These are phyloP conservation scores for Apis mellifera DNA, from an alignment of 1,140 invertebrate genomes.

Conservation along the genomic window DNA sequence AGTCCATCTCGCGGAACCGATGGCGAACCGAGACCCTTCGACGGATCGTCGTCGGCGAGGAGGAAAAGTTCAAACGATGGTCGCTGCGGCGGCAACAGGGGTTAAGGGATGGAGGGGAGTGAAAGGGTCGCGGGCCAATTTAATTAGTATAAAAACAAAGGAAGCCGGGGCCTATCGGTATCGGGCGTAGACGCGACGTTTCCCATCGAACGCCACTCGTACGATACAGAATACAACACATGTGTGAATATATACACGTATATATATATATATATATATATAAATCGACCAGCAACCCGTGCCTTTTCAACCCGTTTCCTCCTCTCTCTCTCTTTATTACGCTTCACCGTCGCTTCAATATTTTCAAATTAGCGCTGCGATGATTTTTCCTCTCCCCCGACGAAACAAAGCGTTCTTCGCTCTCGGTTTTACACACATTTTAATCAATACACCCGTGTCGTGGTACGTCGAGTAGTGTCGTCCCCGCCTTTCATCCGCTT, in stretches of 20 bases:
- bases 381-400: constrained; percentile 67
- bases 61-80: constrained; percentile 64
- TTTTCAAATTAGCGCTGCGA: constrained; percentile 78
- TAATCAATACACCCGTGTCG: constrained; percentile 74
- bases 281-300: constrained; percentile 30
- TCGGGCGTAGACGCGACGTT: constrained; percentile 52
- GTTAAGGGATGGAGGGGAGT: background rate
- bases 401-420: constrained; percentile 77
- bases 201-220: constrained; percentile 38
- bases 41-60: constrained; percentile 34
- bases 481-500: constrained; percentile 53
- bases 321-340: constrained; percentile 12
- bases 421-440: constrained; percentile 74
- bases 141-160: constrained; percentile 67
- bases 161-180: constrained; percentile 54
- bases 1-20: constrained; percentile 56
- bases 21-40: constrained; percentile 45
- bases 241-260: too few relatives aligned
- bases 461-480: constrained; percentile 20
- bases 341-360: constrained; percentile 69
- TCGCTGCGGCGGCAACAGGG: constrained; percentile 38
- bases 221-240: background rate
- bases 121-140: constrained; percentile 48
- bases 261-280: too few relatives aligned
- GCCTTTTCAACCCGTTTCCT: background rate